A percentile compares a stretch with the other conserved stretches of the same genome.
These are phyloP conservation scores for Drosophila nikananu DNA, from an alignment of 1,140 invertebrate species.

Conservation along the genomic window DNA sequence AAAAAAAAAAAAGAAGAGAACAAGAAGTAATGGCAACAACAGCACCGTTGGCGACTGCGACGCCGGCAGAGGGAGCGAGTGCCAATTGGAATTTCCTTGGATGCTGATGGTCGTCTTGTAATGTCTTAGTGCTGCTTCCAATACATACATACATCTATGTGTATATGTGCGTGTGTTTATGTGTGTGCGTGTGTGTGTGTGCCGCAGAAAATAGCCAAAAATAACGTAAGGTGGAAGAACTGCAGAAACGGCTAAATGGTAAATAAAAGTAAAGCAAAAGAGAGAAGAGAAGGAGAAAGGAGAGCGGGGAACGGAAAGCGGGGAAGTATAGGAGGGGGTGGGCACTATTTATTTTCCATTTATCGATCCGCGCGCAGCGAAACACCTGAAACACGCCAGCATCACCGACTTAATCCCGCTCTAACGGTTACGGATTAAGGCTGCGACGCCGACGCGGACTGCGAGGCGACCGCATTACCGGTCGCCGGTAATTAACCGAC, in stretches of 20 bases:
- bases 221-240: conserved; percentile 20
- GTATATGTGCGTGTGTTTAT: conserved; percentile 1
- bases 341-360: conserved; percentile 25
- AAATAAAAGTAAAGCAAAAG: conserved; percentile 28
- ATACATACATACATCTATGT: conserved; percentile 1
- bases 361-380: conserved; percentile 26
- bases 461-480: conserved; percentile 43
- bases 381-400: conserved; percentile 24
- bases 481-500: conserved; percentile 52
- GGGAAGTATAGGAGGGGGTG: neutral
- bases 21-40: conserved; percentile 24
- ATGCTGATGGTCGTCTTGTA: conserved; percentile 50
- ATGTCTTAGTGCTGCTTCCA: conserved; percentile 31
- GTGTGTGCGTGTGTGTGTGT: conserved; percentile 8
- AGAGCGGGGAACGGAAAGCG: neutral
- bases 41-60: conserved; percentile 4
- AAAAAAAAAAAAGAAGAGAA: conserved; percentile 3
- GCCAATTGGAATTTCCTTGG: conserved; percentile 44
- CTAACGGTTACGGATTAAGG: conserved; percentile 49
- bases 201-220: conserved; percentile 15
- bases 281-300: conserved; percentile 8
- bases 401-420: conserved; percentile 46
- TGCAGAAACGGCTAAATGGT: conserved; percentile 30
- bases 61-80: conserved; percentile 12
- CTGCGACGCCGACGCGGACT: conserved; percentile 37